Base-by-base conservation (phyloP, 2,113 vertebrate genomes). In the Microcebus ravelobensis region DNA sequence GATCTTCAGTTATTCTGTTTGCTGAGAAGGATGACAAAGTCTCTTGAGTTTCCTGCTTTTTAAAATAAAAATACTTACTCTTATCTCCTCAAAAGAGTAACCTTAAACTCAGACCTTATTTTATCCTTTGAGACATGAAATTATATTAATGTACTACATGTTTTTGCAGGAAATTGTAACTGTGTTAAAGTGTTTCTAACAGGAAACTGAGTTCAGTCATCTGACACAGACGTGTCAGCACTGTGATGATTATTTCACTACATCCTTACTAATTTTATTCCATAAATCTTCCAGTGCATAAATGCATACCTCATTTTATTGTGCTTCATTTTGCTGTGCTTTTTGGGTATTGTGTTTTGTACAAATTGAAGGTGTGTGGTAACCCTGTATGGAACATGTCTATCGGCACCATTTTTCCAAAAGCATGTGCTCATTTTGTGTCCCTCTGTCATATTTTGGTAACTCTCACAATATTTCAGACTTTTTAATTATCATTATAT, bases 91-190 rank as follows among this genome's bases (percentile, higher is more conserved):
- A 27, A 31, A 36, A 76, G 14, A 86, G 57, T 48, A 89, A 45
- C 29, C 11, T 92, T 88, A 68, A 91, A 81, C n/a, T 84, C 50
- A 81, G 39, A 89, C 10, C 29, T 68, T 87, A 27, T 45, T 10
- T 81, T 52, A 85, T 67, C 34, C 23, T 68, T 50, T 59, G 84
- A 91, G 39, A 39, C 71, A 68, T 76, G 39, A 80, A 90, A 85
- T 70, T 63, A 39, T 89, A 68, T n/a, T 86, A 76, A 39, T 18
- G 11, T 1, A 12, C 50, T 70, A 55, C 8, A n/a, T 55, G 27
- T 67, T 88, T 95, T 86, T 76, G 34, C 74, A 86, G 71, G 25
- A 94, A 85, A 80, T 52, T 71, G 6, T 71, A 39, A 77, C 71
- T 59, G 23, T 91, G 88, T 80, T 88, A 52, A 80, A 0, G 0